A percentile compares a stretch with the other conserved stretches of the same genome.
phyloP scores from a whole-genome alignment of 2,797 vertebrate genomes.

The Chelon labrosus region DNA sequence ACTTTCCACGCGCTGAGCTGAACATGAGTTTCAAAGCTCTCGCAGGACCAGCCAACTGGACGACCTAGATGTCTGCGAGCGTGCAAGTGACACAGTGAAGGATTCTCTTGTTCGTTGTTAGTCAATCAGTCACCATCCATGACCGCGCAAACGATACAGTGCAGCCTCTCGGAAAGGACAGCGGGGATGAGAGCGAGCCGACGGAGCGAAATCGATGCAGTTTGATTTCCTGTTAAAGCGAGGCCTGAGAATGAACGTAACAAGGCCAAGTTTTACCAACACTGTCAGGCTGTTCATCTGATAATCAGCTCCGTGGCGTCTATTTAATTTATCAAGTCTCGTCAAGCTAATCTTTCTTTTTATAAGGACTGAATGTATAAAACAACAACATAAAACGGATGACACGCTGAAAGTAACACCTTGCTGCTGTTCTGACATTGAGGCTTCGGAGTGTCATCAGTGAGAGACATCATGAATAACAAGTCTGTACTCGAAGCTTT shows the following conservation, averaged over 20 bases:
- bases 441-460: slow-evolving; percentile 4
- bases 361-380: slow-evolving; percentile 8
- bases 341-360: slow-evolving; percentile 19
- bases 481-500: not conserved
- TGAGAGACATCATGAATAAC: not conserved
- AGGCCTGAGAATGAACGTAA: slow-evolving; percentile 54
- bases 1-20: not conserved
- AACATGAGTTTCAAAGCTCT: slow-evolving; percentile 1
- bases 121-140: slow-evolving; percentile 17
- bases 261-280: slow-evolving; percentile 33
- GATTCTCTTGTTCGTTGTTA: not conserved
- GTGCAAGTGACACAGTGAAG: not conserved
- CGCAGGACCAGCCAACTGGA: slow-evolving; percentile 4
- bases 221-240: slow-evolving; percentile 60
- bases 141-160: slow-evolving; percentile 8
- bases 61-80: slow-evolving; percentile 38
- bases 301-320: slow-evolving; percentile 48
- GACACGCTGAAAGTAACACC: slow-evolving; percentile 40
- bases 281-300: slow-evolving; percentile 40
- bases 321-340: slow-evolving; percentile 33
- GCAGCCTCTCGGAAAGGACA: slow-evolving; percentile 14
- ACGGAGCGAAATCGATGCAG: slow-evolving; percentile 41
- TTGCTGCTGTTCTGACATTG: slow-evolving; percentile 26
- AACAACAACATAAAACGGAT: slow-evolving; percentile 13
- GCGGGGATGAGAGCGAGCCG: slow-evolving; percentile 7